Evolutionary conservation across 2,113 vertebrate genomes (phyloP).

Genomic region (Rhadina sibilatrix): DNA sequence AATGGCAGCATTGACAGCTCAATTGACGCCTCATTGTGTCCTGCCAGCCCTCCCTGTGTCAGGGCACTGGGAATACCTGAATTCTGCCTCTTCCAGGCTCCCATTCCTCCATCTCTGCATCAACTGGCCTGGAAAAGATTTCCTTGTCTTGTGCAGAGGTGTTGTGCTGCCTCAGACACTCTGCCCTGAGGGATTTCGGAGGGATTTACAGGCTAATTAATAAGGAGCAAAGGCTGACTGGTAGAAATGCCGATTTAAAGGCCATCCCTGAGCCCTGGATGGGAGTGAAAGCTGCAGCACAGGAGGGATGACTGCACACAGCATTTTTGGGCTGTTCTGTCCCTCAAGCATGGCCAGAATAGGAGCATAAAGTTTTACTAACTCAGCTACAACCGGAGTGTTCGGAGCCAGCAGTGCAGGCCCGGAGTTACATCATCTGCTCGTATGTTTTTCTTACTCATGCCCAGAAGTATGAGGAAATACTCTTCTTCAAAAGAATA

Average conservation of each 20-base stretch:
- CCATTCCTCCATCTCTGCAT: neutral
- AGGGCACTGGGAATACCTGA: neutral
- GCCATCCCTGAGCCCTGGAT: neutral
- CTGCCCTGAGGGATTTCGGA: neutral
- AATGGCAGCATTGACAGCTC: neutral
- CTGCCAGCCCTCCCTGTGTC: neutral
- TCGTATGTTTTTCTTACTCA: slow-evolving; percentile 17
- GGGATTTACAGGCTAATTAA: neutral
- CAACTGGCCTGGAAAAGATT: neutral
- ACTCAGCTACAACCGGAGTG: neutral
- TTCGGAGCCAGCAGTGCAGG: neutral
- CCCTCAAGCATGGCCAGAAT: neutral
- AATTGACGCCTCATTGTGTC: neutral
- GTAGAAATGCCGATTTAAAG: neutral
- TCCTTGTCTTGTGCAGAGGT: neutral
- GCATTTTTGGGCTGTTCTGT: neutral
- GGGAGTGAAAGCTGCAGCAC: neutral
- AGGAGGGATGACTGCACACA: neutral
- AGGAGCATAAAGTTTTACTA: neutral
- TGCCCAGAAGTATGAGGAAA: slow-evolving; percentile 52
- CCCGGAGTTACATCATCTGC: slow-evolving; percentile 11
- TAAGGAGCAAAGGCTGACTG: neutral
- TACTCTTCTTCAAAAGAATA: slow-evolving; percentile 58
- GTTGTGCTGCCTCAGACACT: neutral
- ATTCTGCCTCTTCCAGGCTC: neutral